These are phyloP conservation scores for Clarias fuscus DNA, from an alignment of 2,797 vertebrate species.

Conservation along the genomic window DNA sequence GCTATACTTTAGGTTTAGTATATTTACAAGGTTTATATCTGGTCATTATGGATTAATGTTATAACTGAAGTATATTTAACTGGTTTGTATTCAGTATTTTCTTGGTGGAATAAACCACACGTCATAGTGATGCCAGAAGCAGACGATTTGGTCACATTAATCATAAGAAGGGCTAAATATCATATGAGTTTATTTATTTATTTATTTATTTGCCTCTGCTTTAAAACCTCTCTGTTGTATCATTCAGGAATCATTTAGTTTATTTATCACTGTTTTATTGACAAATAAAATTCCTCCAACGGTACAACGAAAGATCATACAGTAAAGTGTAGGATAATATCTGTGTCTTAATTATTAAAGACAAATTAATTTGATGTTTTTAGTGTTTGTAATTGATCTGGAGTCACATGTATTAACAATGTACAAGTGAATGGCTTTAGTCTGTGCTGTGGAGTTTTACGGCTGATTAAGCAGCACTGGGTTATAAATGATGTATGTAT, in stretches of 20 bases:
- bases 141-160: neutral
- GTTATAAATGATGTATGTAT: neutral
- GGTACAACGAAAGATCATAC: neutral
- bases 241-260: neutral
- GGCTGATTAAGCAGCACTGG: neutral
- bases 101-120: neutral
- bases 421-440: neutral
- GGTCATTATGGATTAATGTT: neutral
- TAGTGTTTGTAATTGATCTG: neutral
- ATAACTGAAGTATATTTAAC: neutral
- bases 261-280: neutral
- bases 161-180: neutral
- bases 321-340: neutral
- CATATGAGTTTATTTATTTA: neutral
- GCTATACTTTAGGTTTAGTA: neutral
- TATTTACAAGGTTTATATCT: neutral
- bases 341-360: neutral
- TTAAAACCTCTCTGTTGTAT: neutral
- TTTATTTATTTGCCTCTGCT: neutral
- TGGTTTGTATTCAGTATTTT: neutral
- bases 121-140: neutral
- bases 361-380: neutral
- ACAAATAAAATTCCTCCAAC: neutral
- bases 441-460: neutral
- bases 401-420: conserved; percentile 1